Percentiles rank a stretch among this genome's conserved stretches.
These are phyloP conservation scores for Paratilapia polleni DNA, from an alignment of 2,113 vertebrate genomes.

Conservation along the genomic window DNA sequence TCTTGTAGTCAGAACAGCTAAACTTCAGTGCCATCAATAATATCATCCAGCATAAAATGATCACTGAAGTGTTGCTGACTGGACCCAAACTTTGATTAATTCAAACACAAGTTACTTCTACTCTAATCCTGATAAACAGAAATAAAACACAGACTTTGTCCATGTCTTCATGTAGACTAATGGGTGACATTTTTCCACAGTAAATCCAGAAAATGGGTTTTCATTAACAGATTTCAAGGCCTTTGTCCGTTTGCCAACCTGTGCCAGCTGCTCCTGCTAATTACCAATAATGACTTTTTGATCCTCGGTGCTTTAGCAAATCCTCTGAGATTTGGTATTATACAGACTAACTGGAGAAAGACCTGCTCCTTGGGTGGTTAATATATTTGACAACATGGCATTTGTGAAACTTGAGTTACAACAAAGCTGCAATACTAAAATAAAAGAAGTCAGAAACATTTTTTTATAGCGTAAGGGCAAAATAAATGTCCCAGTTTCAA, in stretches of 20 bases:
- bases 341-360: slow-evolving; percentile 21
- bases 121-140: neutral
- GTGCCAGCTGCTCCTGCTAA: slow-evolving; percentile 47
- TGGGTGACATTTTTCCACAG: slow-evolving; percentile 1
- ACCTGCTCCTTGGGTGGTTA: neutral
- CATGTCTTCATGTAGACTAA: neutral
- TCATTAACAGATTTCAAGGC: neutral
- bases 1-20: no score
- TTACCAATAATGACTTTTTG: slow-evolving; percentile 52
- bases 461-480: neutral
- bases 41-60: neutral
- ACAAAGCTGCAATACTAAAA: neutral
- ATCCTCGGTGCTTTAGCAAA: slow-evolving; percentile 42
- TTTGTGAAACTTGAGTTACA: neutral
- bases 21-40: neutral
- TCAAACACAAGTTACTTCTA: neutral
- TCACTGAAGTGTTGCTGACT: neutral
- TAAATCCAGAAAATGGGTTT: slow-evolving; percentile 18
- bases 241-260: neutral
- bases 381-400: neutral
- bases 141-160: neutral
- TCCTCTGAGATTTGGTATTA: slow-evolving; percentile 50
- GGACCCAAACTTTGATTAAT: neutral
- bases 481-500: neutral
- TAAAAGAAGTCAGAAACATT: neutral